Percentiles rank a stretch among this genome's conserved stretches.
Conservation (phyloP, 2,797 vertebrate species). For the Calcarius lapponicus region DNA sequence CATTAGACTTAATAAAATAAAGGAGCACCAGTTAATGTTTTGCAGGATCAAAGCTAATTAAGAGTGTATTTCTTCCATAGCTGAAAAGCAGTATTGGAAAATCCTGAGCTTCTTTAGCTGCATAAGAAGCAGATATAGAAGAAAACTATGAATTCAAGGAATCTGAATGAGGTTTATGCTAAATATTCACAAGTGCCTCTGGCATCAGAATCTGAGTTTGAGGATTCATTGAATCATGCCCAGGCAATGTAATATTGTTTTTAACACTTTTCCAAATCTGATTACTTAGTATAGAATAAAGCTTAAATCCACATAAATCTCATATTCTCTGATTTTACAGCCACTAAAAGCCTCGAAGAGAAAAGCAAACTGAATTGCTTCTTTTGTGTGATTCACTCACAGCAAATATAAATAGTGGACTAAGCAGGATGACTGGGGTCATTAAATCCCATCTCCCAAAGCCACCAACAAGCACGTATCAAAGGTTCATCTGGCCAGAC, state of each 20-base stretch:
- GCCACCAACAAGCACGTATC: neutral
- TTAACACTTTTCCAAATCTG: neutral
- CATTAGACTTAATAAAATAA: neutral
- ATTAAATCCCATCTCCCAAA: neutral
- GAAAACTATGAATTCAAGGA: neutral
- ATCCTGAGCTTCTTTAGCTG: neutral
- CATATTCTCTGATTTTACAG: neutral
- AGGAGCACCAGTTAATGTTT: neutral
- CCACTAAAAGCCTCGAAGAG: neutral
- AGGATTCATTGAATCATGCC: neutral
- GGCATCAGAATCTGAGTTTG: neutral
- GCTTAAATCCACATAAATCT: neutral
- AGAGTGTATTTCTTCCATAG: neutral
- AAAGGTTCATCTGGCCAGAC: neutral
- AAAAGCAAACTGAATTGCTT: neutral
- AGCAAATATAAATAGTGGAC: neutral
- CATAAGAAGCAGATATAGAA: neutral
- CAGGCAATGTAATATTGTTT: neutral
- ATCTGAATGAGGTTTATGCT: neutral
- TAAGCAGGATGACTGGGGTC: neutral
- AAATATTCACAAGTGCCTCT: neutral
- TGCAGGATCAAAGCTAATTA: neutral
- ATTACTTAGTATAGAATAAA: neutral
- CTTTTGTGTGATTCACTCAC: neutral
- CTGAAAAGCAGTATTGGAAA: neutral